Evolutionary conservation across 2,113 vertebrate genomes (phyloP), one percentile per base, ranked within the genome.

Genomic region (Neolamprologus tretocephalus): DNA sequence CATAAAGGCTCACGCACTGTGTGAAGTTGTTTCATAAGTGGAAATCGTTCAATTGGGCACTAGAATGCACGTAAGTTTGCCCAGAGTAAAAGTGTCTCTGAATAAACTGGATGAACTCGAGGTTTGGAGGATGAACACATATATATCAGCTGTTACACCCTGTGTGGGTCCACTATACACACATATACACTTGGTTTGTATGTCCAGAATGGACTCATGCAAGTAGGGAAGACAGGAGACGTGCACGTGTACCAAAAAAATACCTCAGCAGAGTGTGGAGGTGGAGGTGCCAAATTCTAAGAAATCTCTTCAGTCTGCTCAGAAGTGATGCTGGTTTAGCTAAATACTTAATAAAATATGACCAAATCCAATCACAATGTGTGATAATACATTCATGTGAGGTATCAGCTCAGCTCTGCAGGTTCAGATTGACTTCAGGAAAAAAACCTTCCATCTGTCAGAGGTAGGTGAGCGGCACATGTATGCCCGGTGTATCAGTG

Each of bases 401-500:
- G 45, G 21, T n/a, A 78, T 78, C 26, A 78, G 16, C 42, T 31
- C 16, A 58, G 49, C 17, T 63, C 31, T 84, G 35, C 17, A 16
- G 8, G 23, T 12, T 80, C 71, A 19, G 26, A 58, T 80, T 13
- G 45, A 37, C 86, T 78, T 80, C 6, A 73, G 28, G 63, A 5
- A 31, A 40, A 45, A 47, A 80, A 6, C 57, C 31, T 89, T 54
- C 84, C 81, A 49, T 88, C 83, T 83, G 73, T 80, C 21, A 49
- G 79, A 82, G 35, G 66, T 86, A 75, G 86, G 81, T 86, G 82
- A 87, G 35, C 80, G 54, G 47, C 73, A 79, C 86, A 85, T 54
- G 47, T 37, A 83, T 54, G 79, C 82, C 81, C 14, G 78, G 26
- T 81, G 58, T 55, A 54, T 86, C 82, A 49, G 75, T 89, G 90